Base-by-base conservation (phyloP, 1,140 invertebrate species). In the Trialeurodes vaporariorum region DNA sequence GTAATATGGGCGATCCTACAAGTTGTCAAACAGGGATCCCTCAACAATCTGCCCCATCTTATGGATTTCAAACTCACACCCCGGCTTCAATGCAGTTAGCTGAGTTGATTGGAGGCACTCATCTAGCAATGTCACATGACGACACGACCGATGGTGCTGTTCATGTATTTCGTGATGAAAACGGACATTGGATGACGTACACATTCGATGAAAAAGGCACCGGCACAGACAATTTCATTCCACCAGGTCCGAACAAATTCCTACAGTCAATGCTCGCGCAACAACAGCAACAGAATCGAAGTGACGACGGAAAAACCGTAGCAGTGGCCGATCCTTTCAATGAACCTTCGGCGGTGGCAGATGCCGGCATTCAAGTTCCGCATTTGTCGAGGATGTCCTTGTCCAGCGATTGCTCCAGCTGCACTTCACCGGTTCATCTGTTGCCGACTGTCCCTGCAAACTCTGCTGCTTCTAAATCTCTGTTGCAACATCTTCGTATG, bases 111-210 rank as follows among this genome's bases (percentile, higher is more conserved):
- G 27, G 67, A 34, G 67, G 68, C 22, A 67, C 69, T 59, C 91
- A 94, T 75, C 79, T 93, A 27, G 91, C 92, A 0, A 87, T 84
- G 17, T 90, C 88, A 65, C 91, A 94, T 75, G 90, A 93, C 69
- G 93, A 96, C 72, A 93, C 91, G 0, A 86, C 85, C 5, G 88
- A 93, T 73, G 93, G 92, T 58, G 90, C 91, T 5, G 87, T 94
- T 60, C 93, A 96, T 77, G 92, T 87, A 75, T 94, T 93, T 77
- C 81, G 83, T 69, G 86, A 88, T 70, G 86, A 88, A 71, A 83
- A 83, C 66, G 86, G 85, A 0, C 83, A 86, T 49, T 86, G 83
- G 83, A 80, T 91, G 83, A 90, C 90, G 0, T 96, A 96, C 71
- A 91, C 89, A 0, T 94, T 95, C 76, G 89, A 93, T 72, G 91